Base-by-base conservation (phyloP, 2,888 invertebrate species). In the Neuroscelio doddi region DNA sequence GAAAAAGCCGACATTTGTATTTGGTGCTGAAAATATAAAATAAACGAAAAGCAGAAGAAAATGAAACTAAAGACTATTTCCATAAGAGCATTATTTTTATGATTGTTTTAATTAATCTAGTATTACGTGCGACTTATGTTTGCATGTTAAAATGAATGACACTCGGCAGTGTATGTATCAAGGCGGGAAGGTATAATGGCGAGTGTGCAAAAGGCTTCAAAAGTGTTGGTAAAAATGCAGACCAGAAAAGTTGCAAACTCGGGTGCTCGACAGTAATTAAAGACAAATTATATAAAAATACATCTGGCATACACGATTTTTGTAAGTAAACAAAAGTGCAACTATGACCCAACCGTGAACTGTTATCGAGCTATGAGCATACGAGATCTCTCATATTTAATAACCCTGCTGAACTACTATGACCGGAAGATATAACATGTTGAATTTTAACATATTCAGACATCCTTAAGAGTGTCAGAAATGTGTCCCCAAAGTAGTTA, bases 251-350 rank as follows among this genome's bases (percentile, higher is more conserved):
- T 79, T 74, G 72, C 70, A 72, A 77, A 77, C 72, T 76, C 65
- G 49, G 49, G 58, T 63, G 64, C 73, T 74, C 73, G 75, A 77
- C 77, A 78, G 80, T 76, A 80, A 79, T 80, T 80, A 79, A 80
- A 77, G 74, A 78, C 73, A 76, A 79, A 80, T 80, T 79, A 80
- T 79, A 80, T 79, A 78, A 77, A 78, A 75, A 72, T 69, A 66
- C 73, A 73, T 74, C 56, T 65, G 70, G 69, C 70, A 65, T 70
- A 70, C 17, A 27, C 42, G 49, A 9, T 24, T 59, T 30, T 39
- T 50, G 46, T 41, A 42, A 55, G 26, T 46, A 41, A 46, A 21
- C 29, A 17, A 38, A 52, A 41, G 45, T 30, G 27, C 39, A 41
- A 32, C 41, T 46, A 24, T 21, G 8, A 53, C 26, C 26, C 8